Evolutionary conservation across 2,797 vertebrate species (phyloP).

Genomic region (Crypturellus tataupa): DNA sequence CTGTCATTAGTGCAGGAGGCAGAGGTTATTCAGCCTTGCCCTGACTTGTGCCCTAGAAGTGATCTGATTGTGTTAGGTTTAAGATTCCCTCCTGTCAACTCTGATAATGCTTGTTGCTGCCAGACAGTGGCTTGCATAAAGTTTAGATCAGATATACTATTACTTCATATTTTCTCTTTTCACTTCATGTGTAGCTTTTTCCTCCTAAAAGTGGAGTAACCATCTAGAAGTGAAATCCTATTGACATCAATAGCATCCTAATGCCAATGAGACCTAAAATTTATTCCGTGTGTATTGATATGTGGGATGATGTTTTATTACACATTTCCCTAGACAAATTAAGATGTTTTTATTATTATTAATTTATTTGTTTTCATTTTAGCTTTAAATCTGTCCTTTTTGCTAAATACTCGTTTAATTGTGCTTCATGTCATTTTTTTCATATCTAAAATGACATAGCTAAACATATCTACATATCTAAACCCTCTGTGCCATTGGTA

Average conservation of each 20-base stretch:
- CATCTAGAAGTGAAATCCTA: background rate
- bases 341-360: background rate
- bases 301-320: background rate
- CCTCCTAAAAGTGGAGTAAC: background rate
- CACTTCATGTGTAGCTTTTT: background rate
- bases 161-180: background rate
- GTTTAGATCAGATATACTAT: slow-evolving; percentile 48
- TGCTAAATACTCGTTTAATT: background rate
- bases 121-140: slow-evolving; percentile 19
- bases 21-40: slow-evolving; percentile 66
- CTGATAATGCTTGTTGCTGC: slow-evolving; percentile 47
- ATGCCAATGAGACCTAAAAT: background rate
- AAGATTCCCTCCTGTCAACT: slow-evolving; percentile 67
- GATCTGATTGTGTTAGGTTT: slow-evolving; percentile 56
- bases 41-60: slow-evolving; percentile 35
- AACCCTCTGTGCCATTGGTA: background rate
- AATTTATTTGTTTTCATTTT: background rate
- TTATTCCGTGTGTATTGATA: background rate
- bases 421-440: background rate
- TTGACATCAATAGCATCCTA: background rate
- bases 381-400: background rate
- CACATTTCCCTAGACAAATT: background rate
- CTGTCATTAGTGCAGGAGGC: slow-evolving; percentile 27
- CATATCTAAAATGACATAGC: background rate
- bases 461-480: background rate